Base-by-base conservation (phyloP, 2,888 invertebrate species). In the Amphipoea oculea region DNA sequence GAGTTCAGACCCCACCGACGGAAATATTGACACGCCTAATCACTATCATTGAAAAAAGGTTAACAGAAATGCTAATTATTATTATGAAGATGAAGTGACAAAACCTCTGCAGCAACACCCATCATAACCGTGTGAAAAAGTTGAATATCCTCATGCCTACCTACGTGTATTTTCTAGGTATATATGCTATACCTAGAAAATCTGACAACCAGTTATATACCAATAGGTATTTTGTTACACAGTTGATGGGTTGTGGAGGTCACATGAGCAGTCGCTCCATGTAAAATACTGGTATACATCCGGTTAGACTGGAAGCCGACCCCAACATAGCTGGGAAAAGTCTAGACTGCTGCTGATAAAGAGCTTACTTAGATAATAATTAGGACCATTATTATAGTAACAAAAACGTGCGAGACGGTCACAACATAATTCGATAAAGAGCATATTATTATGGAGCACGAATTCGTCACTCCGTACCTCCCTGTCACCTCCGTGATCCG, bases 351-450 rank as follows among this genome's bases (percentile, higher is more conserved):
- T 60, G 2, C 23, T 23, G 57, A 57, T 60, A 60, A 62, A 29
- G 6, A 69, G 29, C 11, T 42, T 40, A 36, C 36, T 3, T 36
- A n/a, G 40, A 17, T n/a, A 12, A n/a, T 40, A 4, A n/a, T 51
- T 54, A 76, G 4, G 12, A 36, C n/a, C 45, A 76, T 45, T 20
- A 40, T n/a, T 45, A 66, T 0, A 20, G 4, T 63, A 60, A 23
- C 60, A 51, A 78, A 78, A 70, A 9, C 48, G 17, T 73, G 65
- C 17, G 57, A 73, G 2, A 40, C 42, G 23, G 48, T 36, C 68
- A 70, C n/a, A 45, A 20, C 45, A 40, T 68, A 36, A 40, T 70
- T 67, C n/a, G 71, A 60, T 76, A 76, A 45, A n/a, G 63, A 73
- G 20, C 14, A 60, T 36, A 7, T 73, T 2, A 40, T 40, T 42